These are phyloP conservation scores for Scyliorhinus canicula DNA, from an alignment of 2,797 vertebrate species.

Conservation along the genomic window DNA sequence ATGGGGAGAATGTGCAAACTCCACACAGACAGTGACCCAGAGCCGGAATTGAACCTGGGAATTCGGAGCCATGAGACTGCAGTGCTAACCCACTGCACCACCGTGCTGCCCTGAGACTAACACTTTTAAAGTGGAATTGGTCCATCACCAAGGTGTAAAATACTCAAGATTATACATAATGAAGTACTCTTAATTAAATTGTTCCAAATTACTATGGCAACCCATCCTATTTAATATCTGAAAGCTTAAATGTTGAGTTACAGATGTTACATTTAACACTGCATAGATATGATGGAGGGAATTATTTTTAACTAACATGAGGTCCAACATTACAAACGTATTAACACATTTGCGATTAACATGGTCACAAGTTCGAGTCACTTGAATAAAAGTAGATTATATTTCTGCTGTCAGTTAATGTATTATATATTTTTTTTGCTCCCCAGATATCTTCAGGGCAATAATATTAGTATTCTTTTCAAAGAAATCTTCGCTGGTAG, in stretches of 20 bases:
- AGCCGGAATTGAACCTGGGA: too few relatives aligned
- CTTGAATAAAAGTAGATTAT: neutral
- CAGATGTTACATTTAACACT: neutral
- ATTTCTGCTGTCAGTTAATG: neutral
- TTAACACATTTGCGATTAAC: neutral
- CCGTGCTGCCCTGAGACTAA: too few relatives aligned
- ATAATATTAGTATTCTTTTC: slow-evolving; percentile 60
- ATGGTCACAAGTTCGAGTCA: neutral
- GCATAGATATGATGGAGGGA: neutral
- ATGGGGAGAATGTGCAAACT: too few relatives aligned
- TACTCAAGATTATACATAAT: neutral
- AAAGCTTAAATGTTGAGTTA: neutral
- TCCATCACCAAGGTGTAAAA: neutral
- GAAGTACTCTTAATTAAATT: neutral
- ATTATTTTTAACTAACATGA: neutral
- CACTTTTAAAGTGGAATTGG: too few relatives aligned
- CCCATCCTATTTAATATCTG: neutral
- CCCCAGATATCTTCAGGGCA: slow-evolving; percentile 62
- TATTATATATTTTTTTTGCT: neutral
- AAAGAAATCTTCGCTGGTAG: slow-evolving; percentile 59
- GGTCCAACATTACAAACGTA: neutral
- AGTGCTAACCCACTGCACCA: too few relatives aligned
- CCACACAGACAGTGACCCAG: too few relatives aligned
- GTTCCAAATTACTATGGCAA: neutral
- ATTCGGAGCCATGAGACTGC: too few relatives aligned